A percentile compares a stretch with the other conserved stretches of the same genome.
Evolutionary conservation across 2,888 invertebrate species (phyloP).

Genomic region (Cataglyphis rosenhaueri): DNA sequence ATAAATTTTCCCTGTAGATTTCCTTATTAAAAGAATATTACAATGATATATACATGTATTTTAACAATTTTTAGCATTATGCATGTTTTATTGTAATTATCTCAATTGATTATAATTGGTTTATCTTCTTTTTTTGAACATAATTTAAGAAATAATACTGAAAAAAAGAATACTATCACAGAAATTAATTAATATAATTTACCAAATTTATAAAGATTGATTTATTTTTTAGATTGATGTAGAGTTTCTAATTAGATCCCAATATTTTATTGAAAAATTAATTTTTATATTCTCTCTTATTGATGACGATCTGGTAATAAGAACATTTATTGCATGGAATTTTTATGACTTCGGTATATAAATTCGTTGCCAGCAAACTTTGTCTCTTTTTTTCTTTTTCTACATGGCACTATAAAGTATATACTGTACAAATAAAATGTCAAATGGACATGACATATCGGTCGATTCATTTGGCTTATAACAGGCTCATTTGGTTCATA

Average conservation of each 20-base stretch:
- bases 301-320: background rate
- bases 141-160: background rate
- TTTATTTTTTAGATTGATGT: background rate
- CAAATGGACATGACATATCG: constrained; percentile 8
- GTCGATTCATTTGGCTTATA: constrained; percentile 30
- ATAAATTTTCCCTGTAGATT: background rate
- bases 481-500: constrained; percentile 7
- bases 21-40: background rate
- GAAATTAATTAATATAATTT: background rate
- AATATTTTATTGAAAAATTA: background rate
- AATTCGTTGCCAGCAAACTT: constrained; percentile 35
- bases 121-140: background rate
- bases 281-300: constrained; percentile 3
- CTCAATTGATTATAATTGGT: background rate
- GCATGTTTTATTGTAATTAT: background rate
- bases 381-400: background rate
- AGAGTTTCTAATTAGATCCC: background rate
- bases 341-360: background rate
- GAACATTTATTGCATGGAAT: background rate
- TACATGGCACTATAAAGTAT: constrained; percentile 4
- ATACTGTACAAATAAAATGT: constrained; percentile 28
- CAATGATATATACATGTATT: background rate
- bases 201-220: background rate
- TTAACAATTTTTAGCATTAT: no score
- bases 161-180: background rate